Conservation (phyloP, 2,797 vertebrate species). For the Ambastaia sidthimunki region DNA sequence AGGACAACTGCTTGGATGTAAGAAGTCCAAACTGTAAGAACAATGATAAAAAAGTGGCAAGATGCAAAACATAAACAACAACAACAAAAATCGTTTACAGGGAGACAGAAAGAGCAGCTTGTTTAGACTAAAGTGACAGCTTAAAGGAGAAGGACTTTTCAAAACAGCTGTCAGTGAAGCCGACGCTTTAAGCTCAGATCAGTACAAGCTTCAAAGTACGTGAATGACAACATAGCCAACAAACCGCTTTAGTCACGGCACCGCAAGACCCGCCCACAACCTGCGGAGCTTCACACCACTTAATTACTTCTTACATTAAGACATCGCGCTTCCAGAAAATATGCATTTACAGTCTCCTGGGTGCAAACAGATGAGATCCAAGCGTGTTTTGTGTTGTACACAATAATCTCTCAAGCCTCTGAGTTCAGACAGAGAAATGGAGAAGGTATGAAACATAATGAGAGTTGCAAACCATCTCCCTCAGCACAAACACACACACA, state of each 20-base stretch:
- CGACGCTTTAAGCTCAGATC: slow-evolving; percentile 57
- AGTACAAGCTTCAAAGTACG: slow-evolving; percentile 70
- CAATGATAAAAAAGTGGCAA: slow-evolving; percentile 29
- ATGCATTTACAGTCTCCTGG: slow-evolving; percentile 1
- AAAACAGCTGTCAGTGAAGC: slow-evolving; percentile 71
- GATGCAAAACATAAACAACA: slow-evolving; percentile 24
- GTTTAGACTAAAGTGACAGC: slow-evolving; percentile 56
- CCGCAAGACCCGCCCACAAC: slow-evolving; percentile 36
- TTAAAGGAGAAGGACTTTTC: slow-evolving; percentile 63
- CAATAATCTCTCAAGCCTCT: slow-evolving; percentile 28
- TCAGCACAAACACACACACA: no score
- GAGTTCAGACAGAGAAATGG: slow-evolving; percentile 38
- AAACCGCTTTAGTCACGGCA: slow-evolving; percentile 57
- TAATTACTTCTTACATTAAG: slow-evolving; percentile 39
- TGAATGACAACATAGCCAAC: slow-evolving; percentile 55
- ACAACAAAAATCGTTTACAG: slow-evolving; percentile 31
- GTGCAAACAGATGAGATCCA: background rate
- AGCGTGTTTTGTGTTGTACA: slow-evolving; percentile 31
- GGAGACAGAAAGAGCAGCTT: slow-evolving; percentile 32
- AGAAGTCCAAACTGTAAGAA: slow-evolving; percentile 32
- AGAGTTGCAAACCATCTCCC: slow-evolving; percentile 27
- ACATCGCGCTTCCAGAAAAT: slow-evolving; percentile 8
- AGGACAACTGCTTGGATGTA: slow-evolving; percentile 32
- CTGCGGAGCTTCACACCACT: slow-evolving; percentile 38
- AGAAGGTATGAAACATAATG: slow-evolving; percentile 42